Evolutionary conservation across 1,140 invertebrate genomes (phyloP), one percentile per base, ranked within the genome.

Genomic region (Zaprionus capensis): DNA sequence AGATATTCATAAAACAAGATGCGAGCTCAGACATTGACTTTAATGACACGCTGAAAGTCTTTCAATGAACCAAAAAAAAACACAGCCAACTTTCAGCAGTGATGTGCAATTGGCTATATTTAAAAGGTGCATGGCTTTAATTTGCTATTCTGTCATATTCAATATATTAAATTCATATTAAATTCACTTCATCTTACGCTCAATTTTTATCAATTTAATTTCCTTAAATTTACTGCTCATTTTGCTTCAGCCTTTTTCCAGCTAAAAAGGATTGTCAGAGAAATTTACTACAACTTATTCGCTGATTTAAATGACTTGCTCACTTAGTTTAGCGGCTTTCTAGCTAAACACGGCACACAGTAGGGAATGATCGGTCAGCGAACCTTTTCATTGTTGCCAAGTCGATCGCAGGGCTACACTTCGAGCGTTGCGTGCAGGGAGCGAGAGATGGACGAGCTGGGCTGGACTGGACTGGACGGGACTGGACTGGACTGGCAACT

Each of bases 301-400:
- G 2, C 4, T 0, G 26, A 5, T 26, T 26, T 26, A 26, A 26
- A 26, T 26, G 4, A 26, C 3, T 26, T 5, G 31, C 31, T 15
- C 4, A 38, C 36, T 38, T 38, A 5, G 36, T 38, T 38, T 38
- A 17, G n/a, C n/a, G 41, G 41, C 2, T 46, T 46, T 46, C 5
- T 6, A 46, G 41, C 41, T 11, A 41, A 41, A 41, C 2, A 41
- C 5, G n/a, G 38, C 38, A 2, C 14, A 24, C 14, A 41, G 20
- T 14, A 31, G 28, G 31, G 31, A n/a, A 57, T 17, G 26, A 17
- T 31, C 58, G 69, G 69, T 53, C 58, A 63, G 11, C 70, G 64
- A 64, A 73, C 75, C 63, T 78, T 73, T 66, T 66, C 26, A 63
- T 77, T 77, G 69, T 71, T 51, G 53, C 73, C 73, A 64, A 62